A percentile compares a stretch with the other conserved stretches of the same genome.
These are phyloP conservation scores for Cottus gobio DNA, from an alignment of 2,113 vertebrate species.

Conservation along the genomic window DNA sequence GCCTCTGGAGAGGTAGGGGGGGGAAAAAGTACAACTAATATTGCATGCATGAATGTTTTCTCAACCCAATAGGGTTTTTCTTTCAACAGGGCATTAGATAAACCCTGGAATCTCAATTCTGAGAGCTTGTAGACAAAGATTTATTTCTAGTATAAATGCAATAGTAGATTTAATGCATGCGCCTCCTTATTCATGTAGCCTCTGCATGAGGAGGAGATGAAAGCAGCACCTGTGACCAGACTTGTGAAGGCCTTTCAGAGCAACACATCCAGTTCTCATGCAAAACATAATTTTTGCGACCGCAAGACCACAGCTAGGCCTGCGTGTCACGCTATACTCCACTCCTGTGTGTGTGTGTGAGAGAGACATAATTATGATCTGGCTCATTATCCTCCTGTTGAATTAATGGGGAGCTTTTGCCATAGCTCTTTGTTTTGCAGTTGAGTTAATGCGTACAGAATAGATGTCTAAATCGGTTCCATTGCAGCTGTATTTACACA, in stretches of 20 bases:
- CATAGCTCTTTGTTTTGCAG: neutral
- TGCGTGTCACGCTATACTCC: neutral
- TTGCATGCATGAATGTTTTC: neutral
- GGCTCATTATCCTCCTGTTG: slow-evolving; percentile 28
- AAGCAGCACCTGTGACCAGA: slow-evolving; percentile 3
- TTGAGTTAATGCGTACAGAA: neutral
- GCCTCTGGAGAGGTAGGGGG: neutral
- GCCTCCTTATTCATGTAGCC: neutral
- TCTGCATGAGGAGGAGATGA: neutral
- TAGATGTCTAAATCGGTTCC: slow-evolving; percentile 1
- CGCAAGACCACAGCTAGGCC: neutral
- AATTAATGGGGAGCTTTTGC: slow-evolving; percentile 20
- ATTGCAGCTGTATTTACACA: slow-evolving; percentile 13
- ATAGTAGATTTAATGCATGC: neutral
- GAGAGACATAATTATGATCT: slow-evolving; percentile 13
- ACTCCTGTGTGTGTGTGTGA: neutral
- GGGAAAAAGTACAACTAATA: neutral
- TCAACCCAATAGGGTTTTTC: neutral
- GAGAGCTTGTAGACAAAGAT: neutral
- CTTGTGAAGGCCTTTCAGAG: neutral
- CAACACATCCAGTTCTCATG: neutral
- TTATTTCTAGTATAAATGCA: neutral
- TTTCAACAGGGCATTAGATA: neutral
- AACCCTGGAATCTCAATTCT: neutral
- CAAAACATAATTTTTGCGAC: slow-evolving; percentile 2